Base-by-base conservation (phyloP, 2,113 vertebrate genomes). In the Stictonetta naevosa region DNA sequence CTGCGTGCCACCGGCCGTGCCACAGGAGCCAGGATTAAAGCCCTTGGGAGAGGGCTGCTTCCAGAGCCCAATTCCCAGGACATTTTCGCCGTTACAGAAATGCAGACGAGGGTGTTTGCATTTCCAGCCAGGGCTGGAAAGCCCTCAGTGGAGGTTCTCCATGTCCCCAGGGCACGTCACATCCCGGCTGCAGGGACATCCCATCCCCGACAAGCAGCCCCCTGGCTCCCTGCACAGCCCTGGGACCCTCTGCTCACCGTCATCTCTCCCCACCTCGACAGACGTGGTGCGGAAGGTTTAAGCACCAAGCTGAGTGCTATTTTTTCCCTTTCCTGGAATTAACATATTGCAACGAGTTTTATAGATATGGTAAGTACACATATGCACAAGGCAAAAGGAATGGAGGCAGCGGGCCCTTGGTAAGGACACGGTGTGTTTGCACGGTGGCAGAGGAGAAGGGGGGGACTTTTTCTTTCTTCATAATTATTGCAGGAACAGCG, bases 211-310 rank as follows among this genome's bases (percentile, higher is more conserved):
- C 26, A 55, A 16, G 52, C 52, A 55, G 26, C 26, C 52, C 52
- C 52, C 52, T 16, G 15, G 14, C 52, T 16, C 52, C 52, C 52
- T 15, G 26, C 20, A 28, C 14, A 55, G 52, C 52, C 26, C 52
- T 55, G 52, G 52, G 52, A 55, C 52, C 50, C 52, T 55, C 52
- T 8, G 9, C 52, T 55, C 8, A 3, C 52, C 9, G 26, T 29
- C 26, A 4, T 1, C n/a, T 48, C 6, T 36, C 33, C 69, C 26
- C 62, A 12, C 36, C 36, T 40, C 26, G 7, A 17, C 38, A n/a
- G 69, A 3, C 0, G 2, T 3, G 26, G 16, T 36, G 1, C 0
- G 33, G 28, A 23, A 21, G 56, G 11, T 23, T 64, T 3, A 40
- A 73, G 48, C 74, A 33, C 17, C 31, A 0, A 7, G 1, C 29